A percentile compares a stretch with the other conserved stretches of the same genome.
Conservation (phyloP, 1,140 invertebrate species). For the Apis cerana region DNA sequence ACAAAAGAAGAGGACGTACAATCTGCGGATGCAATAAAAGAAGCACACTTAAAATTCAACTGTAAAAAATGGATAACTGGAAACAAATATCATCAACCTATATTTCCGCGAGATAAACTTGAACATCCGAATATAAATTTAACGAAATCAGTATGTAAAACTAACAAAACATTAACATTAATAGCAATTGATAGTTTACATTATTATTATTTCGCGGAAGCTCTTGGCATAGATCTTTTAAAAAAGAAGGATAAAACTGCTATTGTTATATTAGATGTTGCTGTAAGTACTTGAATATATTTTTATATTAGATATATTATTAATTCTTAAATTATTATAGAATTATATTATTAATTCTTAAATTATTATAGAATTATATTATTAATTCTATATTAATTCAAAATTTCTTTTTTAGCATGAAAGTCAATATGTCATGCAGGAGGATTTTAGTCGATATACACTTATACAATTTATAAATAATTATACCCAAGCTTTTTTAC, state of each 20-base stretch:
- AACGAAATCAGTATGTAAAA: constrained; percentile 81
- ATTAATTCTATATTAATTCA: constrained; percentile 20
- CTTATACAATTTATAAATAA: constrained; percentile 85
- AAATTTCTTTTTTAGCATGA: constrained; percentile 83
- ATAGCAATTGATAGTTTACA: constrained; percentile 87
- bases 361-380: too few species aligned
- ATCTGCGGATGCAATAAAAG: constrained; percentile 75
- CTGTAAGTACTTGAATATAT: constrained; percentile 80
- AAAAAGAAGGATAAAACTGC: constrained; percentile 84
- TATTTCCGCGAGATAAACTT: constrained; percentile 66
- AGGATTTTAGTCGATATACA: constrained; percentile 82
- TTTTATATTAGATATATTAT: neutral
- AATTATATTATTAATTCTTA: neutral
- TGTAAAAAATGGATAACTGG: constrained; percentile 74
- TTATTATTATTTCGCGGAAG: constrained; percentile 87
- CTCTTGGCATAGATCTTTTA: constrained; percentile 86
- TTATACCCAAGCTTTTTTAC: constrained; percentile 83
- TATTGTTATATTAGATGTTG: constrained; percentile 87
- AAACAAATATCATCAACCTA: constrained; percentile 73
- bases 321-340: too few species aligned
- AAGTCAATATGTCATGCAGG: constrained; percentile 85
- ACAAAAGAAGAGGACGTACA: constrained; percentile 81
- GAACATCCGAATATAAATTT: constrained; percentile 57
- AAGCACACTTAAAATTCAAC: constrained; percentile 63
- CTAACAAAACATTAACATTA: constrained; percentile 86